Evolutionary conservation across 1,140 invertebrate genomes (phyloP).

Genomic region (Penaeus indicus): DNA sequence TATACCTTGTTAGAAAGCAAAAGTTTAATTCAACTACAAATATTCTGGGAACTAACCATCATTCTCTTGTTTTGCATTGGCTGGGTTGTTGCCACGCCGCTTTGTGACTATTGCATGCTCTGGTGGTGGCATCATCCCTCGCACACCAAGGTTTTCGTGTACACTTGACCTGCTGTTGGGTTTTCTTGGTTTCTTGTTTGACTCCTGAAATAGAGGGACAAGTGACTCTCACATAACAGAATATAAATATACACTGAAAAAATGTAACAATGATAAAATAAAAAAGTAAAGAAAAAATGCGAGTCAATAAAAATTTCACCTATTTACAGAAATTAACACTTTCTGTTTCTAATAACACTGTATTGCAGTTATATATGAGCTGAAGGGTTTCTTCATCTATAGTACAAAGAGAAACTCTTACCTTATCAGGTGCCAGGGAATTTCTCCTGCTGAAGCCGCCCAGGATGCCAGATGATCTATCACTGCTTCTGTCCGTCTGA

Average conservation of each 20-base stretch:
- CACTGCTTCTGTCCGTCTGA: slow-evolving; percentile 77
- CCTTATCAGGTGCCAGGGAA: slow-evolving; percentile 73
- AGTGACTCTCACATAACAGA: too few species aligned
- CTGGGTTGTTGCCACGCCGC: slow-evolving; percentile 26
- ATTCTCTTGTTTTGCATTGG: slow-evolving; percentile 41
- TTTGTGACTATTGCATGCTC: slow-evolving; percentile 43
- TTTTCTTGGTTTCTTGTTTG: slow-evolving; percentile 7
- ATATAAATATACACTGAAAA: not conserved
- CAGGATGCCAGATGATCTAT: slow-evolving; percentile 79
- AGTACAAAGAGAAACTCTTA: slow-evolving; percentile 63
- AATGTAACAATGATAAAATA: not conserved
- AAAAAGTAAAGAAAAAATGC: not conserved
- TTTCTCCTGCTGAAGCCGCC: slow-evolving; percentile 79
- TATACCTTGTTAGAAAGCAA: too few species aligned
- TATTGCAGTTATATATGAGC: too few species aligned
- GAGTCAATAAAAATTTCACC: too few species aligned
- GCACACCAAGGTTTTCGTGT: slow-evolving; percentile 31
- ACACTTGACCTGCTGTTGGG: slow-evolving; percentile 33
- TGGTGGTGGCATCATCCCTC: slow-evolving; percentile 33
- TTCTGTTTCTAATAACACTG: too few species aligned
- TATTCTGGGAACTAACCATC: slow-evolving; percentile 30
- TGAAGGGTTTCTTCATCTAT: too few species aligned
- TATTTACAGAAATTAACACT: too few species aligned
- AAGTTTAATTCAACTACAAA: too few species aligned
- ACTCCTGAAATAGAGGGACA: too few species aligned